These are phyloP conservation scores for Cydia pomonella DNA, from an alignment of 1,140 invertebrate species.

Conservation along the genomic window DNA sequence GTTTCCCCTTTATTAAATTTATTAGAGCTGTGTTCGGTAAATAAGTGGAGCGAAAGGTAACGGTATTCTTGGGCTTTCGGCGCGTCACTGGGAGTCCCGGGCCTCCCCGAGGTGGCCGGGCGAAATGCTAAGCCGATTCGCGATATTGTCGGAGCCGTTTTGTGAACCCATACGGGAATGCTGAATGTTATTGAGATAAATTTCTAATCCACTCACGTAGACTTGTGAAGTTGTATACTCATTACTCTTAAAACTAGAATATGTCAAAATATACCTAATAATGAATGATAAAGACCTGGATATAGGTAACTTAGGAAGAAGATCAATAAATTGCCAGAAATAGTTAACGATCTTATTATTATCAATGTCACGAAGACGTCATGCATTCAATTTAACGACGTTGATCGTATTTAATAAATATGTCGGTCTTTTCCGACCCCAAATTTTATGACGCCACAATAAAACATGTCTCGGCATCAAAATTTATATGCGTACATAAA, in stretches of 20 bases:
- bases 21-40: constrained; percentile 61
- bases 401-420: constrained; percentile 80
- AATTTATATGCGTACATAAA: constrained; percentile 80
- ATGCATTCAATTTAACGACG: constrained; percentile 75
- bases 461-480: constrained; percentile 80
- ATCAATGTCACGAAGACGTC: constrained; percentile 71
- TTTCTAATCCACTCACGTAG: constrained; percentile 31
- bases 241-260: constrained; percentile 8
- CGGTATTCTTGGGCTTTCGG: constrained; percentile 47
- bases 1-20: constrained; percentile 68
- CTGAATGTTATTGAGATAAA: constrained; percentile 44
- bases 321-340: constrained; percentile 49
- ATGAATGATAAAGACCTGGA: too few relatives aligned
- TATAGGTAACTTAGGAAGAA: constrained; percentile 10
- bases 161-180: constrained; percentile 49
- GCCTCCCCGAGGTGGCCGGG: constrained; percentile 46
- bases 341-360: constrained; percentile 71
- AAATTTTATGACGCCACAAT: constrained; percentile 78
- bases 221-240: not conserved
- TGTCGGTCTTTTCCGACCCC: constrained; percentile 77
- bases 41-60: constrained; percentile 59
- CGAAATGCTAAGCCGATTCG: constrained; percentile 61
- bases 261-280: constrained; percentile 37
- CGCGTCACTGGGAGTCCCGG: constrained; percentile 65
- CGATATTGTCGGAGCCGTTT: constrained; percentile 60